Evolutionary conservation across 1,140 invertebrate species (phyloP).

Genomic region (Scylla paramamosain): DNA sequence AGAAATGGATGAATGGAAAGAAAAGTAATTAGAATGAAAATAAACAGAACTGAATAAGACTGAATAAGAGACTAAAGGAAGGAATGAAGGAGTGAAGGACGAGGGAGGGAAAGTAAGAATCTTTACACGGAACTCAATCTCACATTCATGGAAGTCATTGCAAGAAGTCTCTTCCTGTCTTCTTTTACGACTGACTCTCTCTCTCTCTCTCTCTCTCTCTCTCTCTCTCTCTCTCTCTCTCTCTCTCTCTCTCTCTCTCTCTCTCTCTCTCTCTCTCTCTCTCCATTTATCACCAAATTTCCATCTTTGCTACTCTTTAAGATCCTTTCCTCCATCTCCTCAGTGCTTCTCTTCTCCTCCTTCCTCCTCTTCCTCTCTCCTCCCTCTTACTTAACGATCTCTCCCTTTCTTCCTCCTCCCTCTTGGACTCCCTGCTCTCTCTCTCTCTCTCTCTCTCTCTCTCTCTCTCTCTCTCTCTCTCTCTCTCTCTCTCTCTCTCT

Average conservation of each 20-base stretch:
- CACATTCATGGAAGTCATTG: constrained; percentile 17
- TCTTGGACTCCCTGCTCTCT: background rate
- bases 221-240: constrained; percentile 56
- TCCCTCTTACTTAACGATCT: background rate
- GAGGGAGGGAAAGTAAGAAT: background rate
- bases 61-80: background rate
- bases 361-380: constrained; percentile 10
- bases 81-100: background rate
- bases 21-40: background rate
- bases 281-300: background rate
- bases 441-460: constrained; percentile 13
- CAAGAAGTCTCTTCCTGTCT: background rate
- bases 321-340: background rate
- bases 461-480: background rate
- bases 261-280: background rate
- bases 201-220: constrained; percentile 65
- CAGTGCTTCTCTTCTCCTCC: background rate
- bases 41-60: background rate
- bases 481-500: constrained; percentile 43
- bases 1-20: background rate
- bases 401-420: constrained; percentile 14
- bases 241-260: constrained; percentile 48
- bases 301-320: background rate
- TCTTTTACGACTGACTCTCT: constrained; percentile 31
- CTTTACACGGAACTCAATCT: background rate